Percentiles rank a stretch among this genome's conserved stretches.
These are phyloP conservation scores for Drosophila pectinifera DNA, from an alignment of 1,140 invertebrate species.

Conservation along the genomic window DNA sequence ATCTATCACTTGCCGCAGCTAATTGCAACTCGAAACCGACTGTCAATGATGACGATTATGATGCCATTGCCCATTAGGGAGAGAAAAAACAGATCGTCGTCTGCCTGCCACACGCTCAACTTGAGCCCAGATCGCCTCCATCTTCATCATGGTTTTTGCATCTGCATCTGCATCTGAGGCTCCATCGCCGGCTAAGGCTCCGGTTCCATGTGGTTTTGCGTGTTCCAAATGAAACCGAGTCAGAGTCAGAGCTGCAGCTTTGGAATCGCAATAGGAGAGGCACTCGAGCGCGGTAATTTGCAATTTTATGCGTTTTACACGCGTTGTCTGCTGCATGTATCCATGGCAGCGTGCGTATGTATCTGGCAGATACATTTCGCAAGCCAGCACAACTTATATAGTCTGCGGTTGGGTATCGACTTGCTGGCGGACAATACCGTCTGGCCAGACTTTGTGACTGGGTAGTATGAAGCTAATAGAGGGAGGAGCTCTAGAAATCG, in stretches of 20 bases:
- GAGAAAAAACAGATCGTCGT: constrained; percentile 44
- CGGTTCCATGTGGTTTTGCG: constrained; percentile 40
- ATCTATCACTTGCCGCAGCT: constrained; percentile 67
- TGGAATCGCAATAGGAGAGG: constrained; percentile 52
- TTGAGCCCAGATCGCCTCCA: constrained; percentile 39
- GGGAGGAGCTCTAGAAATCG: too few relatives aligned
- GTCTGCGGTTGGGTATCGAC: constrained; percentile 23
- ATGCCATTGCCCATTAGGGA: constrained; percentile 68
- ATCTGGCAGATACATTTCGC: constrained; percentile 59
- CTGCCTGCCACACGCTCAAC: constrained; percentile 77
- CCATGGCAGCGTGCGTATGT: constrained; percentile 25
- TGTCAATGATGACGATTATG: constrained; percentile 62
- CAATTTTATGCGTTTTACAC: constrained; percentile 80
- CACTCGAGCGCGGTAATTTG: constrained; percentile 70
- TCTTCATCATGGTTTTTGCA: constrained; percentile 37
- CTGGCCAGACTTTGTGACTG: constrained; percentile 1
- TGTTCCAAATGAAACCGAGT: constrained; percentile 73
- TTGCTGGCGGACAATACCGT: background rate
- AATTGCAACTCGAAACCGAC: constrained; percentile 76
- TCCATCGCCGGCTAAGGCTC: constrained; percentile 15
- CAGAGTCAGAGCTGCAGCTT: constrained; percentile 70
- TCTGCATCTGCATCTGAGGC: constrained; percentile 11
- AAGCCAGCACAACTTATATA: constrained; percentile 7
- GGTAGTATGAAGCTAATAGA: background rate
- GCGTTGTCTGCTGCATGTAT: constrained; percentile 44